Evolutionary conservation across 2,888 invertebrate species (phyloP).

Genomic region (Rosalia funebris): DNA sequence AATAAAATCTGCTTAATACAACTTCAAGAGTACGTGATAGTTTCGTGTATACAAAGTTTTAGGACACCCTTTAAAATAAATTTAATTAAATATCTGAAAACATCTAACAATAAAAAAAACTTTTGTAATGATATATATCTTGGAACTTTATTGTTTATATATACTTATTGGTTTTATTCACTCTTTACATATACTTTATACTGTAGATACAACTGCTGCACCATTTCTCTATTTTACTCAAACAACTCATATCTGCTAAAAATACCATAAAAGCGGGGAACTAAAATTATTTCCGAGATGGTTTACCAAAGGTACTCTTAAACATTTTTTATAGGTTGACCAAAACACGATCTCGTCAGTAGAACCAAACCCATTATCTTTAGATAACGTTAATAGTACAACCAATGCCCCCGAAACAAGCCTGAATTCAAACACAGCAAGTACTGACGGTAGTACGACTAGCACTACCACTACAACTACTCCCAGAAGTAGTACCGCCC

Average conservation of each 20-base stretch:
- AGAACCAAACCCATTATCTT: slow-evolving; percentile 44
- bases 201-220: no score
- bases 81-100: no score
- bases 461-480: slow-evolving; percentile 17
- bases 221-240: slow-evolving; percentile 42
- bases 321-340: slow-evolving; percentile 46
- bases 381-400: slow-evolving; percentile 34
- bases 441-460: slow-evolving; percentile 18
- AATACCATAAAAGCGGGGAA: slow-evolving; percentile 23
- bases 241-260: slow-evolving; percentile 14
- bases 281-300: not conserved
- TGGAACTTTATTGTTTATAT: no score
- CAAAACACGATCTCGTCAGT: slow-evolving; percentile 44
- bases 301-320: slow-evolving; percentile 26
- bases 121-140: no score
- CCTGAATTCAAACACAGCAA: slow-evolving; percentile 27
- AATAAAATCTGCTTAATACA: no score
- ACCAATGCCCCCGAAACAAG: slow-evolving; percentile 35
- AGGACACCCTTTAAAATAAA: no score
- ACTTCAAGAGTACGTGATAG: no score
- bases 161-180: no score
- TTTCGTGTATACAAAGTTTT: no score
- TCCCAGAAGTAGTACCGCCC: slow-evolving; percentile 24
- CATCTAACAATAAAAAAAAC: no score
- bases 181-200: no score